Base-by-base conservation (phyloP, 2,888 invertebrate species). In the Drosophila anomalipes region DNA sequence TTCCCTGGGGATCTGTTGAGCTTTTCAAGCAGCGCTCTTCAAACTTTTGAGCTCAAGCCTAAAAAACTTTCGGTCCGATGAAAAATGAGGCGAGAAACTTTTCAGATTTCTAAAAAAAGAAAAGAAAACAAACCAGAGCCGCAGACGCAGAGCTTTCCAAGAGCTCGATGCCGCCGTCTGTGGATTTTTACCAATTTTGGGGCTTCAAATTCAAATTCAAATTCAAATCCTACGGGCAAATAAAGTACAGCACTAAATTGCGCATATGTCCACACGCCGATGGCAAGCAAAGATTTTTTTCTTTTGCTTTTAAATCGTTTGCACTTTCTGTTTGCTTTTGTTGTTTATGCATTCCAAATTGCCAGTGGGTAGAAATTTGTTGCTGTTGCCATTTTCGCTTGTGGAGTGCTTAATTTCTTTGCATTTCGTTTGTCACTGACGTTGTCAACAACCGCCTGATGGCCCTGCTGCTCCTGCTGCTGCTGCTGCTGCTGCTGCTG, bases 341-440 rank as follows among this genome's bases (percentile, higher is more conserved):
- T 77, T 77, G 69, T 74, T 74, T 74, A 66, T 77, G 82, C 74
- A 62, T 83, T 69, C 49, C 70, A 77, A 86, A 86, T 76, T 79
- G 88, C 85, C 67, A 61, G 49, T 56, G 70, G 86, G 79, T 68
- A 74, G 4, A 58, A 61, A 64, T 56, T 63, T 74, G 57, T 32
- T 65, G 74, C 52, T 74, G 68, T 70, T 70, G 76, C 70, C 74
- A 83, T 78, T 81, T 80, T 82, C 74, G 77, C 73, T 82, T 79
- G 86, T 77, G 82, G 77, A 78, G 84, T 85, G 83, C 83, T 88
- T 86, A 88, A 88, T 88, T 89, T 86, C 87, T 87, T 88, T 88
- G 86, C 83, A 79, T 82, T 87, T 82, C 66, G 89, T 77, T 83
- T 83, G 81, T 79, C 85, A 82, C 75, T 81, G 82, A 51, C 78